Percentiles rank a stretch among this genome's conserved stretches.
These are phyloP conservation scores for Sylvilagus floridanus DNA, from an alignment of 2,797 vertebrate genomes.

Conservation along the genomic window DNA sequence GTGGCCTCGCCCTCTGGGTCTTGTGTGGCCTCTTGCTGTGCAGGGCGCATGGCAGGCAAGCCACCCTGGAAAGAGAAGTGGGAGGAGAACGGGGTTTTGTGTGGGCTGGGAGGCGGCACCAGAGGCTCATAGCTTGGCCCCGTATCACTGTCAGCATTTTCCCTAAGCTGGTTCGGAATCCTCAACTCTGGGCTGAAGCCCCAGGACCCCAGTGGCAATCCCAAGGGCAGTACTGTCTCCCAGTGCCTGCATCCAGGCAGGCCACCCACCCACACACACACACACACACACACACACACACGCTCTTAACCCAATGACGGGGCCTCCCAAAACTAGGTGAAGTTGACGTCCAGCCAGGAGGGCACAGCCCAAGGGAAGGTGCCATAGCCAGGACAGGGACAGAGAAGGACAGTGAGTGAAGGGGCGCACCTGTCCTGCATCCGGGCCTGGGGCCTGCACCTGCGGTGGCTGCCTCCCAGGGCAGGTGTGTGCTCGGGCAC, in stretches of 20 bases:
- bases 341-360: conserved; percentile 2
- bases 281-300: background rate
- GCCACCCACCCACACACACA: background rate
- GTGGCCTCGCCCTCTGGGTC: background rate
- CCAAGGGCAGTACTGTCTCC: background rate
- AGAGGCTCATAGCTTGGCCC: background rate
- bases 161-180: conserved; percentile 28
- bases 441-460: background rate
- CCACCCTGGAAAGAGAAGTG: background rate
- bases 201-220: conserved; percentile 8
- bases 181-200: conserved; percentile 10
- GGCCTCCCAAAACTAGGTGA: background rate
- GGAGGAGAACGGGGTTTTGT: background rate
- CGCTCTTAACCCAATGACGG: background rate
- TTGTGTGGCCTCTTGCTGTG: background rate
- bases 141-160: background rate
- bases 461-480: background rate
- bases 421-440: background rate
- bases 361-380: background rate
- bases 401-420: background rate
- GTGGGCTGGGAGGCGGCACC: background rate
- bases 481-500: background rate
- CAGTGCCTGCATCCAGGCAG: background rate
- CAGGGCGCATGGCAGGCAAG: background rate
- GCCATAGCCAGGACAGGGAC: background rate